A percentile compares a stretch with the other conserved stretches of the same genome.
Evolutionary conservation across 2,113 vertebrate genomes (phyloP).

Genomic region (Falcunculus frontatus): DNA sequence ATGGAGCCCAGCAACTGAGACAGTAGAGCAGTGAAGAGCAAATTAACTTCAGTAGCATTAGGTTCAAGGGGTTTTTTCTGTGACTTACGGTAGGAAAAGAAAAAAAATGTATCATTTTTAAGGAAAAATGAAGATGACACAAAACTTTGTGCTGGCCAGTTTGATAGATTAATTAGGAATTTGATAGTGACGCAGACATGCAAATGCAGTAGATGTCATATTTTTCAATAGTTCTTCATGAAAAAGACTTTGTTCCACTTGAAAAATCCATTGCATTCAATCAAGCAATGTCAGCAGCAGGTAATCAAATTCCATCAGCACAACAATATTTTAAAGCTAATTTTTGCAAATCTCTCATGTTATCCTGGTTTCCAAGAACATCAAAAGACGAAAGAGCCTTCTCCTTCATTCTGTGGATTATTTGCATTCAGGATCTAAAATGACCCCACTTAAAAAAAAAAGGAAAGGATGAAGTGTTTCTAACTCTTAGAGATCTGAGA

Average conservation of each 20-base stretch:
- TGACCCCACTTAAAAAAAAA: background rate
- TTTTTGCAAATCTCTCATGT: conserved; percentile 21
- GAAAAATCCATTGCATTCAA: background rate
- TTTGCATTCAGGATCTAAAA: conserved; percentile 50
- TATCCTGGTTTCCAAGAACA: conserved; percentile 21
- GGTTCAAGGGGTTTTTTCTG: background rate
- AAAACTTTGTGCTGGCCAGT: background rate
- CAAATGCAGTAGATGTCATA: background rate
- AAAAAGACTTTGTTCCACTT: background rate
- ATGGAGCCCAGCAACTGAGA: background rate
- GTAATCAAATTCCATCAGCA: conserved; percentile 2
- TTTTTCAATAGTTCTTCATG: background rate
- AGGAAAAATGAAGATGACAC: background rate
- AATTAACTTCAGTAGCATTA: background rate
- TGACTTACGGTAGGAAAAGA: background rate
- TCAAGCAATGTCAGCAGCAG: background rate
- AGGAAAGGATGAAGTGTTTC: background rate
- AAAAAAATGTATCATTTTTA: background rate
- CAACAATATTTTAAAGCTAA: conserved; percentile 20
- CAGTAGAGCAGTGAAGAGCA: background rate
- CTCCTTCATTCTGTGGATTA: conserved; percentile 17
- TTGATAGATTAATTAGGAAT: background rate
- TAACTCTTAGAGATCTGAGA: conserved; percentile 33
- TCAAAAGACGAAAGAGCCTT: background rate
- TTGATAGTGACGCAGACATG: background rate